Evolutionary conservation across 2,113 vertebrate genomes (phyloP).

Genomic region (Sarotherodon lohbergeri): DNA sequence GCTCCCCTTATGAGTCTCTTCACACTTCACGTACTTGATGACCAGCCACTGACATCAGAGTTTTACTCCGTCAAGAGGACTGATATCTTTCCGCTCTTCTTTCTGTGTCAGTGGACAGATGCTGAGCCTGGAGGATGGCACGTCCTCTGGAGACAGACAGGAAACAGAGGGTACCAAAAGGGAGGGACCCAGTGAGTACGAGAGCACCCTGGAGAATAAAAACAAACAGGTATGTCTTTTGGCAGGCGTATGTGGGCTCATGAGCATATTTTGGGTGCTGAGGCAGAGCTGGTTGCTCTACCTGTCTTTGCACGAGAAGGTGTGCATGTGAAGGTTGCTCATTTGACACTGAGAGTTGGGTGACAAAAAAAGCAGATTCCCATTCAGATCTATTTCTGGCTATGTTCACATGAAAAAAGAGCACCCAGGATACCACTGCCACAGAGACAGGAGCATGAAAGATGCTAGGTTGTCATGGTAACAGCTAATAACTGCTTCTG

Average conservation of each 20-base stretch:
- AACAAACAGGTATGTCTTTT: constrained; percentile 63
- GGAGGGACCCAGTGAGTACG: constrained; percentile 71
- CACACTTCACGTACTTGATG: not conserved
- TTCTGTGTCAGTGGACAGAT: constrained; percentile 47
- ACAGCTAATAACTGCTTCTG: constrained; percentile 66
- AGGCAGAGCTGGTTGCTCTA: not conserved
- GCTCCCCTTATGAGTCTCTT: not conserved
- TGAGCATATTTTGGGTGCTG: not conserved
- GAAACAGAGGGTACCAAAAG: constrained; percentile 57
- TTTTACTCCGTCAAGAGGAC: constrained; percentile 4
- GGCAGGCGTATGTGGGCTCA: not conserved
- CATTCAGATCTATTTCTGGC: constrained; percentile 62
- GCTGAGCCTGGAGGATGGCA: constrained; percentile 68
- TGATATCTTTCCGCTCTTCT: constrained; percentile 18
- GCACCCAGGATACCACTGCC: constrained; percentile 39
- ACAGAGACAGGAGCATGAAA: constrained; percentile 43
- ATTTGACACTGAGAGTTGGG: constrained; percentile 18
- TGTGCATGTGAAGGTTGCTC: not conserved
- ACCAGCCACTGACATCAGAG: not conserved
- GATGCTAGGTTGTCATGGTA: constrained; percentile 69
- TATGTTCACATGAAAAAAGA: constrained; percentile 49
- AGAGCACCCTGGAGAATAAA: constrained; percentile 66
- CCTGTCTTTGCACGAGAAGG: not conserved
- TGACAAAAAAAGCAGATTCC: constrained; percentile 24
- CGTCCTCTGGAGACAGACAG: constrained; percentile 51